Evolutionary conservation across 2,888 invertebrate species (phyloP), one percentile per base, ranked within the genome.

Genomic region (Dolichopus griseipennis): DNA sequence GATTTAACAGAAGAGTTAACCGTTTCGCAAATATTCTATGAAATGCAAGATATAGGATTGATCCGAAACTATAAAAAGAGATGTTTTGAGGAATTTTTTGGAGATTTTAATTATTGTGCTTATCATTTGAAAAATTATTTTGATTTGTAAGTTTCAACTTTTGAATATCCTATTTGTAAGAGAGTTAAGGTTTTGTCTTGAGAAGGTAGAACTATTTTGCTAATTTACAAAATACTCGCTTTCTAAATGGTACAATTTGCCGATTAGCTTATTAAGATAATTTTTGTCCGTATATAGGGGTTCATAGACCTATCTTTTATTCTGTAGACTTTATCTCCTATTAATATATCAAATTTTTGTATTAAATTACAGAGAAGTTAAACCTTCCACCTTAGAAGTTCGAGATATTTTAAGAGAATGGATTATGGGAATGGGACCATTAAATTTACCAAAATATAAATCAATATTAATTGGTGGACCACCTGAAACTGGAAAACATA

Each of bases 401-500:
- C 81, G 82, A 71, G 83, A 85, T 74, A 81, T 84, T 2, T 76
- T 88, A 76, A 69, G 86, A 83, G 78, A 82, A 80, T 68, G 84
- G 81, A 68, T 80, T 70, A 52, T 79, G 20, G 81, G 81, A 22
- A 76, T 80, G 76, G 80, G 81, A 52, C 76, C 76, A 43, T 74
- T 81, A 20, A 71, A 75, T 66, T 76, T 84, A 73, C 74, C 77
- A 4, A 83, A 80, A 72, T 81, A 83, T 0, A 84, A 83, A 76
- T 88, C 90, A 0, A 82, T 91, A 15, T 80, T 89, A 67, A 82
- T 92, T 41, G 84, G 85, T 68, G 92, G 92, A 0, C 87, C 90
- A 0, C 77, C 84, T 1, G 84, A 85, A 65, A 83, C 84, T 72
- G 92, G 91, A 0, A 91, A 92, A 76, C 85, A 85, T 72, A 82